Evolutionary conservation across 2,797 vertebrate species (phyloP).

Genomic region (Pseudomugil tenellus): DNA sequence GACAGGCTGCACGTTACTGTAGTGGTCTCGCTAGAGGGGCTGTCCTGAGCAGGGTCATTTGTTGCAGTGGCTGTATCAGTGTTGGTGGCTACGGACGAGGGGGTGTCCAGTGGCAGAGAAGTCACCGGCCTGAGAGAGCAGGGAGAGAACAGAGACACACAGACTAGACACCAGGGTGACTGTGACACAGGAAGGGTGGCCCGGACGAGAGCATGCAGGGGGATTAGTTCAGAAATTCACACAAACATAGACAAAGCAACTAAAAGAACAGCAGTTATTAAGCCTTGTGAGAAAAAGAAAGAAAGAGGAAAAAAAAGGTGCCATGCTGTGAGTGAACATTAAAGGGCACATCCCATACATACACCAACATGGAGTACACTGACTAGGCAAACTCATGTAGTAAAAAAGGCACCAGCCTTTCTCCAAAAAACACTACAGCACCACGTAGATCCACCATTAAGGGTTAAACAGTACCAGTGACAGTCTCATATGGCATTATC

Average conservation of each 20-base stretch:
- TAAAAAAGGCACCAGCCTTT: slow-evolving; percentile 55
- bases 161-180: slow-evolving; percentile 88
- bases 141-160: slow-evolving; percentile 88
- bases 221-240: slow-evolving; percentile 69
- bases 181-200: slow-evolving; percentile 79
- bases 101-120: slow-evolving; percentile 93
- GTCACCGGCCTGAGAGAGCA: slow-evolving; percentile 91
- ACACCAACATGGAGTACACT: slow-evolving; percentile 72
- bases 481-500: slow-evolving; percentile 50
- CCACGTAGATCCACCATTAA: slow-evolving; percentile 65
- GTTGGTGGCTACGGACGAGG: slow-evolving; percentile 96
- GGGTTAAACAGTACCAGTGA: slow-evolving; percentile 83
- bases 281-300: slow-evolving; percentile 58
- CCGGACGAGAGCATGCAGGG: slow-evolving; percentile 71
- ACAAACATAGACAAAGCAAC: slow-evolving; percentile 72
- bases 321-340: slow-evolving; percentile 82
- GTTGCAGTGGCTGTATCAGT: slow-evolving; percentile 96
- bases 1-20: slow-evolving; percentile 94
- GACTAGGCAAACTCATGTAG: slow-evolving; percentile 56
- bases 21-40: slow-evolving; percentile 96
- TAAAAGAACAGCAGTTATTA: slow-evolving; percentile 63
- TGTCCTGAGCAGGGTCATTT: slow-evolving; percentile 95
- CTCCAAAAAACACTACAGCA: slow-evolving; percentile 57
- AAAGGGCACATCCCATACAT: slow-evolving; percentile 75
- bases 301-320: slow-evolving; percentile 50